Percentiles rank a stretch among this genome's conserved stretches.
These are phyloP conservation scores for Campoplex nolae DNA, from an alignment of 2,888 invertebrate species.

Conservation along the genomic window DNA sequence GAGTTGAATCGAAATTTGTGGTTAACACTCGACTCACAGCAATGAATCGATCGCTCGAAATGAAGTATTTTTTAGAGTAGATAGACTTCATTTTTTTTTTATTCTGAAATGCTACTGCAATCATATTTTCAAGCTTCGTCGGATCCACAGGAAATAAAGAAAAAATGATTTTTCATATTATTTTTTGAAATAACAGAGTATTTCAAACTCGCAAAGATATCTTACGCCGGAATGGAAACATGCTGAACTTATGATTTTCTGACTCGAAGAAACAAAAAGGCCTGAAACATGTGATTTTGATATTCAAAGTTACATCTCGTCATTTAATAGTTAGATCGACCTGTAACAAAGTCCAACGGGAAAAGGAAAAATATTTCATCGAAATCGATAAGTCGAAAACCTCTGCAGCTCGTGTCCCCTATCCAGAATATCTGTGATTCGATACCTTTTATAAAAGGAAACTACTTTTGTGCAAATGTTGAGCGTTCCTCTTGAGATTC, in stretches of 20 bases:
- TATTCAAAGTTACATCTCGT: no score
- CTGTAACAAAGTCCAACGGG: neutral
- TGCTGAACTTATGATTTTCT: no score
- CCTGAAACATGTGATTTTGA: no score
- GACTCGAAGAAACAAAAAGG: no score
- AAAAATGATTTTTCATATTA: neutral
- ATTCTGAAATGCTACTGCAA: neutral
- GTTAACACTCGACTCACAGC: neutral
- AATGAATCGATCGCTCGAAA: neutral
- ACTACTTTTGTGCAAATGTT: neutral
- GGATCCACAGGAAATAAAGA: neutral
- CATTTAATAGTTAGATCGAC: no score
- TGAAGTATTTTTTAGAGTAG: neutral
- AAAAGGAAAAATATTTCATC: neutral
- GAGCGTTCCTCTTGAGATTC: neutral
- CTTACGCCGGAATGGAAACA: no score
- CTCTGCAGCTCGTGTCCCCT: neutral
- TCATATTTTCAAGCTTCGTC: neutral
- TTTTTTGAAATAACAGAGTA: neutral
- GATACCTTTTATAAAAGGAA: neutral
- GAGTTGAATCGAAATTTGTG: neutral
- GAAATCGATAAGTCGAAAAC: neutral
- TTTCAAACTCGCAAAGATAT: no score
- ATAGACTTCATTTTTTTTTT: neutral
- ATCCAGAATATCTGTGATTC: neutral